Percentiles rank a stretch among this genome's conserved stretches.
phyloP scores from a whole-genome alignment of 2,888 invertebrate genomes.

The Agonopterix subpropinquella region DNA sequence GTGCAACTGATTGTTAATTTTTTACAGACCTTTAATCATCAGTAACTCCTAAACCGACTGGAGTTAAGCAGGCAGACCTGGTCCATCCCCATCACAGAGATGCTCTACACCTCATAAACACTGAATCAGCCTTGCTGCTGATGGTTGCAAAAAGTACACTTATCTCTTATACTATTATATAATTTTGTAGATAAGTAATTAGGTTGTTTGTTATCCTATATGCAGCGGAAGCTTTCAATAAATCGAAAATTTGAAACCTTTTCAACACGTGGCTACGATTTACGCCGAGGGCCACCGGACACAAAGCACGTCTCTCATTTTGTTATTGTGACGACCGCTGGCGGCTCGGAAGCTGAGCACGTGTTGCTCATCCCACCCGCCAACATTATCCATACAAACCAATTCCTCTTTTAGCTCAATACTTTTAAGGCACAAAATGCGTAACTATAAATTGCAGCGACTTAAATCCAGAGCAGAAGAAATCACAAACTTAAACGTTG shows the following conservation, averaged over 20 bases:
- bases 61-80: too few species aligned
- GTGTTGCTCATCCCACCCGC: slow-evolving; percentile 51
- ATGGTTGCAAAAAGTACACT: too few species aligned
- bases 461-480: slow-evolving; percentile 10
- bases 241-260: slow-evolving; percentile 38
- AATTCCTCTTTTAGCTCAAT: slow-evolving; percentile 22
- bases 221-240: not conserved
- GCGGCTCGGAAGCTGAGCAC: slow-evolving; percentile 55
- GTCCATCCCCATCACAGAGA: too few species aligned
- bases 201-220: too few species aligned
- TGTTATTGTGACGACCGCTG: slow-evolving; percentile 57
- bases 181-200: too few species aligned
- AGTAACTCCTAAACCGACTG: too few species aligned
- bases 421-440: slow-evolving; percentile 21
- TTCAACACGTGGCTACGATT: slow-evolving; percentile 58
- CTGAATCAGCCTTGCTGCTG: too few species aligned
- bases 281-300: slow-evolving; percentile 27
- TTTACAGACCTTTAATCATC: too few species aligned
- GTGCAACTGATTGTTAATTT: too few species aligned
- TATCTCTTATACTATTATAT: too few species aligned
- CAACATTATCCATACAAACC: slow-evolving; percentile 22
- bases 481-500: slow-evolving; percentile 18
- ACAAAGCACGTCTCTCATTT: slow-evolving; percentile 60
- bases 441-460: slow-evolving; percentile 5
- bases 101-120: too few species aligned